A percentile compares a stretch with the other conserved stretches of the same genome.
phyloP scores from a whole-genome alignment of 1,140 invertebrate genomes.

The Fopius arisanus region DNA sequence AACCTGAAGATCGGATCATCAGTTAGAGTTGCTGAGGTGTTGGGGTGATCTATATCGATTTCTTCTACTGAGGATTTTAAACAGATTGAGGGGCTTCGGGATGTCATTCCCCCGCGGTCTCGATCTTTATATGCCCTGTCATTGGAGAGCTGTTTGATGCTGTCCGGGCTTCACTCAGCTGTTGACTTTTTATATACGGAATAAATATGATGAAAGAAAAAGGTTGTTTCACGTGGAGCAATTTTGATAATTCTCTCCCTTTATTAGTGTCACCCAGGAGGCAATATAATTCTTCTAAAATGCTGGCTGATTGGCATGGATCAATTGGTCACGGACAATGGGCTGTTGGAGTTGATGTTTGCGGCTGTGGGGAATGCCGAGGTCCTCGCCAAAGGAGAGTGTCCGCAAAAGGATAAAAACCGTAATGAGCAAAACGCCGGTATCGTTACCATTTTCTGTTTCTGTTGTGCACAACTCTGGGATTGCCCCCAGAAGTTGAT shows the following conservation, averaged over 20 bases:
- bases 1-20: background rate
- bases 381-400: conserved; percentile 1
- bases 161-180: too few relatives aligned
- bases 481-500: background rate
- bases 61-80: conserved; percentile 43
- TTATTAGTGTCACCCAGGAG: background rate
- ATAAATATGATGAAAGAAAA: background rate
- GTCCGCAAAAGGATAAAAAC: conserved; percentile 32
- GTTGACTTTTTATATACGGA: background rate
- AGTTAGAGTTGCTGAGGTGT: conserved; percentile 39
- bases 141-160: too few relatives aligned
- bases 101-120: background rate
- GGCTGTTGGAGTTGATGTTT: background rate
- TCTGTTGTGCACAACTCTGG: background rate
- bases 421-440: conserved; percentile 31
- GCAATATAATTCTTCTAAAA: conserved; percentile 23
- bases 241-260: background rate
- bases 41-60: conserved; percentile 55
- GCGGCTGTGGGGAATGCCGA: background rate
- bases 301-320: conserved; percentile 28
- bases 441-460: conserved; percentile 18
- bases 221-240: background rate
- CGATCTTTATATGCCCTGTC: too few relatives aligned
- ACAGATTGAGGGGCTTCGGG: conserved; percentile 50
- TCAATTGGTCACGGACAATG: conserved; percentile 33